phyloP scores from a whole-genome alignment of 1,140 invertebrate species.

The Atta colombica region DNA sequence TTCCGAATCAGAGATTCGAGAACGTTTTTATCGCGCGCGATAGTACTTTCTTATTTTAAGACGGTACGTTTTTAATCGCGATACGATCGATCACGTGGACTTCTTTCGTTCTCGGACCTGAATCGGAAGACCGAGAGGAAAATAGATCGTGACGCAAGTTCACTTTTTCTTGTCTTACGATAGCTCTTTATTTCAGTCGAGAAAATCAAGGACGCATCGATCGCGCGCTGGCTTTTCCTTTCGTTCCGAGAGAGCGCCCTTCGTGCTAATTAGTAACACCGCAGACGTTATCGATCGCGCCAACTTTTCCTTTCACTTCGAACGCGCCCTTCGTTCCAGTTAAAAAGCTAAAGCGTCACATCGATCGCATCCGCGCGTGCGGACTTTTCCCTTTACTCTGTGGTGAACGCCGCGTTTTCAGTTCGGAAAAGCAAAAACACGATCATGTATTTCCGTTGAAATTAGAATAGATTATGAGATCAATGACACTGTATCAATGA shows the following conservation, averaged over 20 bases:
- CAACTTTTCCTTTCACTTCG: conserved; percentile 63
- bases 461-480: background rate
- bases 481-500: background rate
- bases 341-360: conserved; percentile 55
- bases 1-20: background rate
- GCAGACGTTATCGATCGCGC: conserved; percentile 59
- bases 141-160: background rate
- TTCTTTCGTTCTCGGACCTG: background rate
- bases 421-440: background rate
- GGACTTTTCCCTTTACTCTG: conserved; percentile 2
- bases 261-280: conserved; percentile 63
- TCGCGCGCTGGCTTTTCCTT: conserved; percentile 54
- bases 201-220: conserved; percentile 63
- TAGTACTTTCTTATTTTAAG: background rate
- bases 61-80: background rate
- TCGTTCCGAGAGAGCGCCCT: conserved; percentile 59
- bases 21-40: background rate
- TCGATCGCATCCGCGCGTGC: conserved; percentile 24
- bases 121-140: background rate
- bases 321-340: conserved; percentile 57
- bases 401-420: background rate
- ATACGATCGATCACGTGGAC: background rate
- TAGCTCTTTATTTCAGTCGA: conserved; percentile 47
- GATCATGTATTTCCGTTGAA: background rate
- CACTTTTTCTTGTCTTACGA: background rate